These are phyloP conservation scores for Acrocera orbiculus DNA, from an alignment of 2,888 invertebrate species.

Conservation along the genomic window DNA sequence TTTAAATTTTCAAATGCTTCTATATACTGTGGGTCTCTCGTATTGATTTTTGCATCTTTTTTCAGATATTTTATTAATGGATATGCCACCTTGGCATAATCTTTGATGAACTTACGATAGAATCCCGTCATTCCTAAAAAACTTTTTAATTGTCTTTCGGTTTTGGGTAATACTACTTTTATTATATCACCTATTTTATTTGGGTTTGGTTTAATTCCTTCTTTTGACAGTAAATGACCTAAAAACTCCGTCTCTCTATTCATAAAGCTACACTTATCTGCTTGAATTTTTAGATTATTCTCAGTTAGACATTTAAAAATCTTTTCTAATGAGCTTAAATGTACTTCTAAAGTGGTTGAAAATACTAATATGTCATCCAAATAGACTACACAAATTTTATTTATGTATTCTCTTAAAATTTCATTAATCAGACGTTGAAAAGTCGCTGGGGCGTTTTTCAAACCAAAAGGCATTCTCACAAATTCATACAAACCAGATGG, in stretches of 20 bases:
- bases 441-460: conserved; percentile 5
- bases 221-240: conserved; percentile 1
- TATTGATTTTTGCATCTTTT: neutral
- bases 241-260: conserved; percentile 1
- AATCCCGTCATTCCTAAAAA: conserved; percentile 1
- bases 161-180: neutral
- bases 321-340: conserved; percentile 4
- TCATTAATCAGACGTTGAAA: conserved; percentile 9
- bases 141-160: conserved; percentile 1
- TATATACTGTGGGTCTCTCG: conserved; percentile 7
- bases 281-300: conserved; percentile 1
- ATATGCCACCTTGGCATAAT: neutral
- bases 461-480: conserved; percentile 9
- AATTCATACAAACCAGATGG: conserved; percentile 10
- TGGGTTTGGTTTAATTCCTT: conserved; percentile 1
- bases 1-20: conserved; percentile 11
- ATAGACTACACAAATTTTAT: conserved; percentile 1
- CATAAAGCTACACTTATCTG: conserved; percentile 1
- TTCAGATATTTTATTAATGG: conserved; percentile 10
- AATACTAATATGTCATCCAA: conserved; percentile 8
- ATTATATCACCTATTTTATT: neutral
- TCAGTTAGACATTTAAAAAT: conserved; percentile 1
- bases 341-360: conserved; percentile 9
- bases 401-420: conserved; percentile 8
- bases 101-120: neutral